phyloP scores from a whole-genome alignment of 2,888 invertebrate genomes.

The Diachrysia chrysitis region DNA sequence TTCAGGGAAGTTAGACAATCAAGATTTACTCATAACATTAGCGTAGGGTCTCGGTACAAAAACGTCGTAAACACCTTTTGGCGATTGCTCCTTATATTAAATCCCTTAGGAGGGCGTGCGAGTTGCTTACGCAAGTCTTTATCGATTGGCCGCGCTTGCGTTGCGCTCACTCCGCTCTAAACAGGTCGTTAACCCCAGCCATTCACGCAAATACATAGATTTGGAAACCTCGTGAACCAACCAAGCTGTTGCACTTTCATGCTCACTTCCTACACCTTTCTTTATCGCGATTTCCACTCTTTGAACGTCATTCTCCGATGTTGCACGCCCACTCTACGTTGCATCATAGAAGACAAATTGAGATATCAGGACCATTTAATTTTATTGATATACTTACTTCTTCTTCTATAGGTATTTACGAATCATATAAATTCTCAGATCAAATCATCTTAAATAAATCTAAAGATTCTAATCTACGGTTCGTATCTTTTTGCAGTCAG shows the following conservation, averaged over 20 bases:
- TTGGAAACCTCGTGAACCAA: slow-evolving; percentile 72
- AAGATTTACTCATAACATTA: slow-evolving; percentile 66
- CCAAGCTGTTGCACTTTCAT: slow-evolving; percentile 73
- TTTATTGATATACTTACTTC: background rate
- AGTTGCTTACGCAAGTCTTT: slow-evolving; percentile 82
- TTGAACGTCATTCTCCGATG: background rate
- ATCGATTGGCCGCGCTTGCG: slow-evolving; percentile 81
- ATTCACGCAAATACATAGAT: slow-evolving; percentile 79
- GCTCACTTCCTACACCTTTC: slow-evolving; percentile 67
- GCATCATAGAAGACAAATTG: background rate
- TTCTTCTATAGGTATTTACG: background rate
- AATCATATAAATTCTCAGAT: background rate
- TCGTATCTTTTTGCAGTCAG: slow-evolving; percentile 4
- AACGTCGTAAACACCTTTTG: slow-evolving; percentile 61
- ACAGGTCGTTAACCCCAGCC: slow-evolving; percentile 81
- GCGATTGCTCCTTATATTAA: slow-evolving; percentile 67
- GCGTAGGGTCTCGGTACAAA: slow-evolving; percentile 51
- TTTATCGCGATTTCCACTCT: slow-evolving; percentile 25
- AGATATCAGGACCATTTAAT: background rate
- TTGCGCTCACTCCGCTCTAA: slow-evolving; percentile 78
- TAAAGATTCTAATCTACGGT: background rate
- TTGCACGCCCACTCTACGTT: slow-evolving; percentile 1
- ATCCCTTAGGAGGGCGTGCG: slow-evolving; percentile 81
- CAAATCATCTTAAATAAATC: background rate
- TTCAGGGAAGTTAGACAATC: slow-evolving; percentile 69